Conservation (phyloP, 2,113 vertebrate species). For the Oreochromis niloticus region DNA sequence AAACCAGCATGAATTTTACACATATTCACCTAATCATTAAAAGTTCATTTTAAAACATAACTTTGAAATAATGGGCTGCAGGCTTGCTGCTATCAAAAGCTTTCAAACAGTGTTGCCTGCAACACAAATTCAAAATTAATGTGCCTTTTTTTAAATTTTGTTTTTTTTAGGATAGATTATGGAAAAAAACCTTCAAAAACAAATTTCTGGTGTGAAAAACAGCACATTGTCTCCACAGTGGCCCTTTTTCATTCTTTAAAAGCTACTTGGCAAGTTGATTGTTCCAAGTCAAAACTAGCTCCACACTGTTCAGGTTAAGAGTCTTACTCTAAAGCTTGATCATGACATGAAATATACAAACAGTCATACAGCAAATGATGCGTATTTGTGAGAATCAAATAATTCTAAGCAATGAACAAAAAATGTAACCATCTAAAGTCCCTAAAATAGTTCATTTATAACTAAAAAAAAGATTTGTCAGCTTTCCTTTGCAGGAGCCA, state of each 20-base stretch:
- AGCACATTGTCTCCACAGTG: not conserved
- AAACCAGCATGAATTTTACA: not conserved
- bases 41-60: not conserved
- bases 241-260: no score
- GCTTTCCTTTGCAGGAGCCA: not conserved
- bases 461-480: not conserved
- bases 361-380: no score
- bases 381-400: not conserved
- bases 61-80: not conserved
- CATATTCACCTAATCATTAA: not conserved
- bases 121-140: not conserved
- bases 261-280: no score
- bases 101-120: not conserved
- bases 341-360: no score
- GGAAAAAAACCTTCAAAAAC: rapidly evolving
- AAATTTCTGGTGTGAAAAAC: not conserved
- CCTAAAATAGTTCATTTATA: no score
- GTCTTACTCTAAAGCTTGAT: no score
- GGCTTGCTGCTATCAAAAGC: not conserved
- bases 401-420: not conserved
- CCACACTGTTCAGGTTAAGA: no score
- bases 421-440: not conserved
- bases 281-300: no score
- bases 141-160: rapidly evolving
- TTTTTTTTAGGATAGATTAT: not conserved